phyloP scores from a whole-genome alignment of 2,113 vertebrate species.

The Anhinga rufa region DNA sequence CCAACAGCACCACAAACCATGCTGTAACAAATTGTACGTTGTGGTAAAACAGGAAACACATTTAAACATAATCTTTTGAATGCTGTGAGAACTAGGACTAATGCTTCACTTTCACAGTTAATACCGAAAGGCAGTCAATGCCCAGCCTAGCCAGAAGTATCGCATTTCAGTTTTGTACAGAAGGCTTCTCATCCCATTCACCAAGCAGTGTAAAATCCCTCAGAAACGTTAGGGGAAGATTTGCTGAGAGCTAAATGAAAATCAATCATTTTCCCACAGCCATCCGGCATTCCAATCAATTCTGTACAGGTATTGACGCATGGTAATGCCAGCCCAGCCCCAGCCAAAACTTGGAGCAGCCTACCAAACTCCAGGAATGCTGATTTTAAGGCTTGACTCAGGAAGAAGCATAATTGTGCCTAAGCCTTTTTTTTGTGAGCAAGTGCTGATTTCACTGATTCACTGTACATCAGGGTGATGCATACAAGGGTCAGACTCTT shows the following conservation, averaged over 20 bases:
- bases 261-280: conserved; percentile 6
- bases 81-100: conserved; percentile 8
- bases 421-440: not conserved
- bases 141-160: not conserved
- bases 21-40: not conserved
- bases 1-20: not conserved
- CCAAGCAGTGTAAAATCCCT: not conserved
- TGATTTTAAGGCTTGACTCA: not conserved
- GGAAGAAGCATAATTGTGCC: not conserved
- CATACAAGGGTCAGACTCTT: not conserved
- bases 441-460: not conserved
- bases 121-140: not conserved
- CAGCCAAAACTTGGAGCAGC: not conserved
- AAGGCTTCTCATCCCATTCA: not conserved
- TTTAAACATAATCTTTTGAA: conserved; percentile 4
- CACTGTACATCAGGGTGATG: not conserved
- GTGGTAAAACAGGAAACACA: conserved; percentile 25
- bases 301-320: not conserved
- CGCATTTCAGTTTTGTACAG: not conserved
- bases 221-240: not conserved
- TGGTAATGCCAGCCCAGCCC: not conserved
- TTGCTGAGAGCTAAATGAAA: conserved; percentile 3
- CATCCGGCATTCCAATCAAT: not conserved
- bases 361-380: not conserved
- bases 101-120: not conserved